Evolutionary conservation across 2,113 vertebrate genomes (phyloP).

Genomic region (Microtus ochrogaster): DNA sequence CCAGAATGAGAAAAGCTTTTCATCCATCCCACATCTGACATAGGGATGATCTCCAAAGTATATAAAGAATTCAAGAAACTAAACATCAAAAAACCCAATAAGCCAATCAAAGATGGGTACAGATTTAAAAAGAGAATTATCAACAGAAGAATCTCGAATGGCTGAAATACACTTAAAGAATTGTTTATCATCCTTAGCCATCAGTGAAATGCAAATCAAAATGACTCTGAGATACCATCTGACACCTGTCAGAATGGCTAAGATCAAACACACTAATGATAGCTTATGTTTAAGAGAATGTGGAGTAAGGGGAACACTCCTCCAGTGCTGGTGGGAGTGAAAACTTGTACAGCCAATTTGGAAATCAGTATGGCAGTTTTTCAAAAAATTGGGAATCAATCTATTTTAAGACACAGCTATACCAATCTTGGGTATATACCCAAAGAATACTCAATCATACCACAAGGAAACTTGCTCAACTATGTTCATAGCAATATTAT

Average conservation of each 20-base stretch:
- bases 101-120: background rate
- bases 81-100: background rate
- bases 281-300: background rate
- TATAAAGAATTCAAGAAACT: background rate
- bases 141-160: background rate
- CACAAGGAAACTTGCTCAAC: too few species aligned
- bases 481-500: too few species aligned
- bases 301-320: background rate
- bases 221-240: background rate
- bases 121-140: background rate
- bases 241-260: background rate
- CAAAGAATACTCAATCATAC: too few species aligned
- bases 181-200: background rate
- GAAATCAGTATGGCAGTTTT: background rate
- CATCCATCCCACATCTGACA: background rate
- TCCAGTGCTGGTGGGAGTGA: background rate
- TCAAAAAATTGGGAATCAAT: background rate
- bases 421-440: background rate
- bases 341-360: background rate
- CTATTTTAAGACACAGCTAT: background rate
- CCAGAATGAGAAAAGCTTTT: background rate
- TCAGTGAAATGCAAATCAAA: background rate
- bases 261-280: background rate
- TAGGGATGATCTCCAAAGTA: background rate
- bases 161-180: background rate